Evolutionary conservation across 2,113 vertebrate species (phyloP), one percentile per base, ranked within the genome.

Genomic region (Crocuta crocuta): DNA sequence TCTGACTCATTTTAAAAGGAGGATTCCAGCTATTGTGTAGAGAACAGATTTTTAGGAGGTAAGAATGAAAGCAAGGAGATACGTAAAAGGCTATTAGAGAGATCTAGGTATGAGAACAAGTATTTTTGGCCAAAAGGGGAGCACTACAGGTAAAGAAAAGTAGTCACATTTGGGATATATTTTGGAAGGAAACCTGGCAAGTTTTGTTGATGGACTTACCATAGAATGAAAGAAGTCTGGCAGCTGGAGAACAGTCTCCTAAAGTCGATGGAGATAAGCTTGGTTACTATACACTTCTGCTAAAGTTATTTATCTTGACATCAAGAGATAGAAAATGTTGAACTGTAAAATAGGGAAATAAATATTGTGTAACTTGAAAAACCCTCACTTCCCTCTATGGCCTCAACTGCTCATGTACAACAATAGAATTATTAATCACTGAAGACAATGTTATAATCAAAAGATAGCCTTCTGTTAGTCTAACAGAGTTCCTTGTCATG

Each of bases 231-330:
- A 79, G 48, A 66, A 89, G 73, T 76, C 15, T 24, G 43, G 88
- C 33, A 79, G 12, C 24, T 73, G 16, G 81, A 70, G 89, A 89
- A 92, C 4, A 82, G n/a, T 70, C 28, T 58, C 86, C 74, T 78
- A 87, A 91, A 73, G 28, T 4, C 50, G 26, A 83, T 48, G 31
- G 13, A 81, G 48, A 13, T 43, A 73, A 90, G 76, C 70, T 2
- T 83, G 70, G 45, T 91, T 53, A 93, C 86, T 24, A 79, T 19
- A 66, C 31, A 88, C 31, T 91, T 89, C 48, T 82, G 58, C n/a
- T 86, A 55, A 76, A 86, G n/a, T 58, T 92, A 68, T 89, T 93
- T 85, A 91, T 76, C 87, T 79, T 68, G 31, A 84, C 5, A 88
- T 17, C 33, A 93, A 95, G 33, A 90, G 35, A 78, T 43, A 78